Evolutionary conservation across 1,140 invertebrate genomes (phyloP), one percentile per base, ranked within the genome.

Genomic region (Heliconius congener): DNA sequence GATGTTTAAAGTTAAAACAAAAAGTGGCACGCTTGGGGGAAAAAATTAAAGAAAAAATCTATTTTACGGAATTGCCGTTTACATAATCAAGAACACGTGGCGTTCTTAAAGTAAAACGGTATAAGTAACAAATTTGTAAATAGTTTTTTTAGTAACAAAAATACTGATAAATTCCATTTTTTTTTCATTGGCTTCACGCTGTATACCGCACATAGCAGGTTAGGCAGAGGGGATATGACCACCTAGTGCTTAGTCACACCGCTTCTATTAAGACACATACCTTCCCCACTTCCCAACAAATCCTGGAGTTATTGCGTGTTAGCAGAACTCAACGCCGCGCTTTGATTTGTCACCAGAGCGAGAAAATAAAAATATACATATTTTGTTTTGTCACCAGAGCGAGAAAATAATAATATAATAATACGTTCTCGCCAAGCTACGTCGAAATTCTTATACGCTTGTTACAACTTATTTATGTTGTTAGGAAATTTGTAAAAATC

Each of bases 1-100:
- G 60, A n/a, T 66, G 27, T 66, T 66, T 66, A 66, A 30, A 66
- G 60, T 66, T 66, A 66, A 66, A 9, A 66, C 60, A 66, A 66
- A 30, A 66, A 66, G 27, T 66, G 60, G 60, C 60, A 66, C 60
- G 60, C 60, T 60, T 60, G 27, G 27, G 23, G 27, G 16, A 66
- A 66, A 66, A 66, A 66, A 66, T 27, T 5, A 27, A 16, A 5
- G 9, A 66, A 66, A 66, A 66, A 66, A 30, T 1, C 11, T 11
- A 13, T 66, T 66, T 66, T 66, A 30, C 8, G 23, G n/a, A 60
- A 23, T 16, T 27, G n/a, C n/a, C 60, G 60, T 30, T 66, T 16
- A 66, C 23, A 27, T 66, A 66, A 66, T 66, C 9, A 30, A 5
- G 23, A 66, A 66, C 60, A 66, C 23, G 60, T 66, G 60, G n/a